Evolutionary conservation across 2,888 invertebrate species (phyloP), one percentile per base, ranked within the genome.

Genomic region (Lycophotia porphyrea): DNA sequence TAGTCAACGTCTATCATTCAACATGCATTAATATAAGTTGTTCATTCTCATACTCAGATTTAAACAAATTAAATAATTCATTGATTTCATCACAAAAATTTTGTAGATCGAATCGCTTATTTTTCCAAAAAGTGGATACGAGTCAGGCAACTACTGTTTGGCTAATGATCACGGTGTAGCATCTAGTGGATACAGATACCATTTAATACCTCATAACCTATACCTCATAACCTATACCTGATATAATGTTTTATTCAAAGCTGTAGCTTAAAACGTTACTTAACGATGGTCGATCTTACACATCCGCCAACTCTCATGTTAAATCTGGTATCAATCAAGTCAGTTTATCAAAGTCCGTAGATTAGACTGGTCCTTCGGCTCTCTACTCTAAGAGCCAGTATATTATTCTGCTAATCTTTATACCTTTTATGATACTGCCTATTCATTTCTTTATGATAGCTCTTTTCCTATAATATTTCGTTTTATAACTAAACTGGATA

Each of bases 351-450:
- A 0, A 5, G 24, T 42, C 2, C n/a, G 24, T 21, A 11, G 39
- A 49, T 1, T 8, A 27, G 18, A 68, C 63, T 49, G 21, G 74
- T 49, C 34, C 13, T 34, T 42, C n/a, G 42, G 39, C 34, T 63
- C 52, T 72, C 31, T 42, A 34, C 52, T 72, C 36, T 34, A 36
- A 61, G 8, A 49, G 15, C 39, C 15, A 58, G 64, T 49, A 63
- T 34, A 60, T 70, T 27, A 60, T 42, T 63, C 44, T 49, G 9
- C 39, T 80, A 66, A 80, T 80, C 75, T 80, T 77, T 72, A 81
- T 69, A 66, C 31, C 18, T 66, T 68, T 77, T 61, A 71, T 66
- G 69, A 47, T 66, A 64, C 68, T 5, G 21, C 64, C 27, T 49
- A 42, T 72, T 77, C 27, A 73, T 70, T 68, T 36, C 67, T 52